Evolutionary conservation across 30 jellyfish, hydroid and myxozoan species (phyloP).

Genomic region (Aurelia sp.): DNA sequence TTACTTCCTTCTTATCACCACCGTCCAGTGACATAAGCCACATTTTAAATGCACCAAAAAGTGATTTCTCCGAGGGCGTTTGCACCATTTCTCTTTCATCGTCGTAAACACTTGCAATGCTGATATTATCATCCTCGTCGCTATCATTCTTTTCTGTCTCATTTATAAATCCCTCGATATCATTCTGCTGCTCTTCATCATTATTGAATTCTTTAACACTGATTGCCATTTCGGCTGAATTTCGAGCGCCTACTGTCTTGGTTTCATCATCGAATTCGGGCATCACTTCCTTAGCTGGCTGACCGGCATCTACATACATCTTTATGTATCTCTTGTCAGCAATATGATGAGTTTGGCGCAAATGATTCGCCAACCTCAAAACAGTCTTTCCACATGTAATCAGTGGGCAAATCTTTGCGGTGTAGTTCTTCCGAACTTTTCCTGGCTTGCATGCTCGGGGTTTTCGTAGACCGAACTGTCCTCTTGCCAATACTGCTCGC

Average conservation of each 20-base stretch:
- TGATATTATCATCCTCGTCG: no score
- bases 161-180: no score
- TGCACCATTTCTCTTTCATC: neutral
- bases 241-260: no score
- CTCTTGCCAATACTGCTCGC: neutral
- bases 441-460: no score
- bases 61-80: neutral
- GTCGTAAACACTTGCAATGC: no score
- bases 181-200: no score
- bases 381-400: neutral
- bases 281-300: no score
- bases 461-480: neutral
- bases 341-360: neutral
- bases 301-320: no score
- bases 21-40: constrained; percentile 45
- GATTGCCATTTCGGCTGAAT: no score
- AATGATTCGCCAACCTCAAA: neutral
- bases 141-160: no score
- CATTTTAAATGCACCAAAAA: neutral
- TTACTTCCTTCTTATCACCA: constrained; percentile 1
- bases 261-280: no score
- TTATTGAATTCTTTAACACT: no score
- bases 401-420: neutral
- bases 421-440: neutral
- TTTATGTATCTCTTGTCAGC: neutral